phyloP scores from a whole-genome alignment of 2,888 invertebrate species.

The Griposia aprilina region DNA sequence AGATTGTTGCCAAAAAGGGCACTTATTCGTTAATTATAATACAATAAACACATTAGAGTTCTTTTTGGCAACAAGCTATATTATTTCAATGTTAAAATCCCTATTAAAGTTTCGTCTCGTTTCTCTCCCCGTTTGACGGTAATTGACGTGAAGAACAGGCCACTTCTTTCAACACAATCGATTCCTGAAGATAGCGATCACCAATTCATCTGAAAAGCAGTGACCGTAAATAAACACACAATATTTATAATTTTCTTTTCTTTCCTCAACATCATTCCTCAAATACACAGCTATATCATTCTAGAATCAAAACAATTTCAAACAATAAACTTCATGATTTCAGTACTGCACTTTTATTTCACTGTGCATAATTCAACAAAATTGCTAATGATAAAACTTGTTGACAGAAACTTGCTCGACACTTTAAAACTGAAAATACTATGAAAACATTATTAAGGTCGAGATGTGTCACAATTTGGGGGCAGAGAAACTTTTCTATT shows the following conservation, averaged over 20 bases:
- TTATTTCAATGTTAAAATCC: too few relatives aligned
- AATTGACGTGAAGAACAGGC: neutral
- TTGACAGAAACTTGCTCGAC: conserved; percentile 5
- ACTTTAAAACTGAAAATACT: conserved; percentile 52
- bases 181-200: neutral
- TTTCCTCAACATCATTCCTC: neutral
- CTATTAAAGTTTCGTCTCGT: too few relatives aligned
- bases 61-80: too few relatives aligned
- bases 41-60: too few relatives aligned
- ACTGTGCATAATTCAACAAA: conserved; percentile 32
- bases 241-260: neutral
- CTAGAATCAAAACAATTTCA: neutral
- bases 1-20: too few relatives aligned
- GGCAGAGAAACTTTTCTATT: conserved; percentile 76
- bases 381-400: conserved; percentile 9
- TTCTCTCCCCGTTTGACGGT: too few relatives aligned
- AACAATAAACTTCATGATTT: conserved; percentile 21
- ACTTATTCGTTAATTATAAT: too few relatives aligned
- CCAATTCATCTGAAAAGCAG: neutral
- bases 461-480: conserved; percentile 73
- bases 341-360: conserved; percentile 6
- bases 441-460: conserved; percentile 80
- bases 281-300: conserved; percentile 3
- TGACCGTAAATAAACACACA: neutral
- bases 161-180: neutral